These are phyloP conservation scores for Biston betularia DNA, from an alignment of 2,888 invertebrate species.

Conservation along the genomic window DNA sequence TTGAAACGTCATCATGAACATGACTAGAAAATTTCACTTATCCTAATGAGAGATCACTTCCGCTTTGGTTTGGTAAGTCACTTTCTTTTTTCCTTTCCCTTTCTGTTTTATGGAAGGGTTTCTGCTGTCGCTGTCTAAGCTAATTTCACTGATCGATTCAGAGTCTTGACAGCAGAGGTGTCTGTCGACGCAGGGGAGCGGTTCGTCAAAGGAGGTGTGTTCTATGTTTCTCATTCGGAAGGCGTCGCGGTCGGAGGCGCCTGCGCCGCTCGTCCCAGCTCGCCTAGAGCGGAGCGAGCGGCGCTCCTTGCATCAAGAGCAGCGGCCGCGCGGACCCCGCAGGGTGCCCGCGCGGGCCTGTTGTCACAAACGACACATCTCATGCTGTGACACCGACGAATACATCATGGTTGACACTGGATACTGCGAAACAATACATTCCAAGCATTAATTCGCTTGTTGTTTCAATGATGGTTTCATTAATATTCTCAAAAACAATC, in stretches of 20 bases:
- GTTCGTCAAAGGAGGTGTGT: slow-evolving; percentile 68
- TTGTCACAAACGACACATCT: slow-evolving; percentile 90
- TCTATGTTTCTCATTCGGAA: slow-evolving; percentile 71
- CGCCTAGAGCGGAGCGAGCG: slow-evolving; percentile 68
- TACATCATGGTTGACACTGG: slow-evolving; percentile 86
- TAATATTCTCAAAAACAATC: slow-evolving; percentile 30
- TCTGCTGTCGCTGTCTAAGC: slow-evolving; percentile 76
- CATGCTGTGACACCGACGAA: slow-evolving; percentile 88
- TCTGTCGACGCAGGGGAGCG: slow-evolving; percentile 68
- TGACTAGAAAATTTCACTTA: slow-evolving; percentile 47
- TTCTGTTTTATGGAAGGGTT: slow-evolving; percentile 66
- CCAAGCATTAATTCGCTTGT: neutral
- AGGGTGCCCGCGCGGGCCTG: slow-evolving; percentile 81
- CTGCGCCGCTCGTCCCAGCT: slow-evolving; percentile 54
- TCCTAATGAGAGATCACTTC: slow-evolving; percentile 60
- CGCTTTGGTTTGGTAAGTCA: slow-evolving; percentile 77
- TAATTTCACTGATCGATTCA: slow-evolving; percentile 77
- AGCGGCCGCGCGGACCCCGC: slow-evolving; percentile 69
- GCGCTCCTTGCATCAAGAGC: slow-evolving; percentile 79
- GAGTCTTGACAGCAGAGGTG: slow-evolving; percentile 72
- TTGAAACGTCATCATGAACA: slow-evolving; percentile 59
- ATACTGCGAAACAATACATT: slow-evolving; percentile 71
- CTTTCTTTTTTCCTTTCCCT: slow-evolving; percentile 68
- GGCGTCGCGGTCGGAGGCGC: slow-evolving; percentile 54
- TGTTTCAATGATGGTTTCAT: neutral